Evolutionary conservation across 2,888 invertebrate genomes (phyloP).

Genomic region (Scrobipalpa costella): DNA sequence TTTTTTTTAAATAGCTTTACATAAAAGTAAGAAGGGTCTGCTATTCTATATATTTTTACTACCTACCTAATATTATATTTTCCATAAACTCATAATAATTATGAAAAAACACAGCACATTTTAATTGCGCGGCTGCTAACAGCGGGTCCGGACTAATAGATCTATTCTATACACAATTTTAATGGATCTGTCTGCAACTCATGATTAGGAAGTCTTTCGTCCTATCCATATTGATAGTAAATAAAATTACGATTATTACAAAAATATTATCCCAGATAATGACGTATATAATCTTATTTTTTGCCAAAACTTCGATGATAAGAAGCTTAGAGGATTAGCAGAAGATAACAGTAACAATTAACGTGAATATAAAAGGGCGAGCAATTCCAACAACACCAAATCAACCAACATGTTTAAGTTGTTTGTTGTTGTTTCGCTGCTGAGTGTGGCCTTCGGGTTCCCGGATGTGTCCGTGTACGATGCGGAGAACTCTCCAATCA

Average conservation of each 20-base stretch:
- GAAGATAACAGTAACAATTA: neutral
- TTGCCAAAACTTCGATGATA: neutral
- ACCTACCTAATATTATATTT: too few relatives aligned
- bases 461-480: neutral
- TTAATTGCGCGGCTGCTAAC: too few relatives aligned
- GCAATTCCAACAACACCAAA: neutral
- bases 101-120: too few relatives aligned
- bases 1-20: too few relatives aligned
- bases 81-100: too few relatives aligned
- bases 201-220: too few relatives aligned
- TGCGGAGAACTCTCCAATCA: neutral
- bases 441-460: neutral
- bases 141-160: too few relatives aligned
- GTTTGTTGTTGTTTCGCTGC: neutral
- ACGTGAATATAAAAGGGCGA: neutral
- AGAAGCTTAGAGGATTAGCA: neutral
- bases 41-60: too few relatives aligned
- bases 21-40: too few relatives aligned
- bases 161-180: too few relatives aligned
- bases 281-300: neutral
- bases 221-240: neutral
- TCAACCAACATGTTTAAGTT: neutral
- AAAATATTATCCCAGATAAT: neutral
- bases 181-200: neutral
- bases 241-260: neutral